Evolutionary conservation across 92 coral and sea anemone species (phyloP).

Genomic region (Porites cylindrica): DNA sequence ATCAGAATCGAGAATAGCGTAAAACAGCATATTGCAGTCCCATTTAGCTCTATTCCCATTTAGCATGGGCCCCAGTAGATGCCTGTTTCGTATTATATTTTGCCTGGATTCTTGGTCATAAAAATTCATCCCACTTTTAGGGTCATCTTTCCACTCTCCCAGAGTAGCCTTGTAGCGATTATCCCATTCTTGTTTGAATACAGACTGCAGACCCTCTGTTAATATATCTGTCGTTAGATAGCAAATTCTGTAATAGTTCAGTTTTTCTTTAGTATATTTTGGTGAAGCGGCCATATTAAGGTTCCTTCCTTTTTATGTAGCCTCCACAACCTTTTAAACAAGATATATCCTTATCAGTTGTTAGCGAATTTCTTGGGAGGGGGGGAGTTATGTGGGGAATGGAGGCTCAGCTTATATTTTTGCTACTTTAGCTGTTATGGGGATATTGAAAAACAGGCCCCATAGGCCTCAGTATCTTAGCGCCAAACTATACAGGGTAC

Average conservation of each 20-base stretch:
- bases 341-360: too few species aligned
- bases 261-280: constrained; percentile 15
- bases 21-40: constrained; percentile 60
- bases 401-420: too few species aligned
- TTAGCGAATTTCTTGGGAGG: too few species aligned
- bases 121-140: constrained; percentile 45
- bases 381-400: too few species aligned
- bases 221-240: constrained; percentile 31
- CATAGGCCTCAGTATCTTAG: too few species aligned
- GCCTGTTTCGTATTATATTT: not conserved
- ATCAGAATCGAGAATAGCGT: constrained; percentile 47
- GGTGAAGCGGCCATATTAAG: not conserved
- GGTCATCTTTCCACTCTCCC: constrained; percentile 63
- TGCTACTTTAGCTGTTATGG: too few species aligned
- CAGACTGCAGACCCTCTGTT: constrained; percentile 44
- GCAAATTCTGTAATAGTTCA: constrained; percentile 51
- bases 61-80: constrained; percentile 14
- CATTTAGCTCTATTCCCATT: constrained; percentile 56
- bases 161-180: constrained; percentile 47
- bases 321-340: too few species aligned
- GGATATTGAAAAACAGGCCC: too few species aligned
- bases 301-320: too few species aligned
- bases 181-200: constrained; percentile 75
- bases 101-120: not conserved
- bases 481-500: too few species aligned